Percentiles rank a stretch among this genome's conserved stretches.
phyloP scores from a whole-genome alignment of 2,113 vertebrate genomes.

The Pycnonotus jocosus region DNA sequence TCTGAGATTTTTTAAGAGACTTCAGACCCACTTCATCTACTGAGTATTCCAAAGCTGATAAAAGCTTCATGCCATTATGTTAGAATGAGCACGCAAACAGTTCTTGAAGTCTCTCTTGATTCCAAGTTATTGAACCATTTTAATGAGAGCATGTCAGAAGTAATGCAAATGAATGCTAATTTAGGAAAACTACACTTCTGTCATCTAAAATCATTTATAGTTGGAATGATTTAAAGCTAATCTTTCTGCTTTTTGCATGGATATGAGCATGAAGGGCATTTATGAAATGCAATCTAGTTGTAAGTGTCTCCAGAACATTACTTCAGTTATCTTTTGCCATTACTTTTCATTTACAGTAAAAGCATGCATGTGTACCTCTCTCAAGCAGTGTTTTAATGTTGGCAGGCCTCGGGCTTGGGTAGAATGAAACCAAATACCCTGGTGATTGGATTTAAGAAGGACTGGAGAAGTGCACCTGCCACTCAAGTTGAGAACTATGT shows the following conservation, averaged over 20 bases:
- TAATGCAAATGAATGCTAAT: constrained; percentile 79
- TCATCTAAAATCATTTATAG: constrained; percentile 72
- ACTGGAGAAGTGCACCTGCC: constrained; percentile 80
- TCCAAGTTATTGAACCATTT: constrained; percentile 77
- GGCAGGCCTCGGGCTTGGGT: constrained; percentile 89
- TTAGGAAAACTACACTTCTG: constrained; percentile 72
- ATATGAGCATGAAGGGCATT: constrained; percentile 69
- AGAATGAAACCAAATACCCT: constrained; percentile 93
- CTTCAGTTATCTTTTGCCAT: constrained; percentile 54
- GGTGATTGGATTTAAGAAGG: constrained; percentile 91
- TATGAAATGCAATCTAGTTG: constrained; percentile 64
- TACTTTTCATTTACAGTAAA: constrained; percentile 64
- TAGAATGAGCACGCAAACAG: constrained; percentile 45
- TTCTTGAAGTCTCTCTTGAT: constrained; percentile 59
- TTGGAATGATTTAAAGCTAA: constrained; percentile 73
- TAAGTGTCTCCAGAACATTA: constrained; percentile 65
- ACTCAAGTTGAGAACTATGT: constrained; percentile 84
- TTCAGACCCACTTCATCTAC: constrained; percentile 33
- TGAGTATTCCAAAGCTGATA: constrained; percentile 35
- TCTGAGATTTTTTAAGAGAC: constrained; percentile 41
- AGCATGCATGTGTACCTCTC: constrained; percentile 13
- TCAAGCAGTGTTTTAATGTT: constrained; percentile 51
- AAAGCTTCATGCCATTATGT: constrained; percentile 57
- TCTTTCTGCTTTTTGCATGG: constrained; percentile 70
- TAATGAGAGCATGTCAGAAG: constrained; percentile 75